Conservation (phyloP, 1,140 invertebrate genomes). For the Chionoecetes opilio region DNA sequence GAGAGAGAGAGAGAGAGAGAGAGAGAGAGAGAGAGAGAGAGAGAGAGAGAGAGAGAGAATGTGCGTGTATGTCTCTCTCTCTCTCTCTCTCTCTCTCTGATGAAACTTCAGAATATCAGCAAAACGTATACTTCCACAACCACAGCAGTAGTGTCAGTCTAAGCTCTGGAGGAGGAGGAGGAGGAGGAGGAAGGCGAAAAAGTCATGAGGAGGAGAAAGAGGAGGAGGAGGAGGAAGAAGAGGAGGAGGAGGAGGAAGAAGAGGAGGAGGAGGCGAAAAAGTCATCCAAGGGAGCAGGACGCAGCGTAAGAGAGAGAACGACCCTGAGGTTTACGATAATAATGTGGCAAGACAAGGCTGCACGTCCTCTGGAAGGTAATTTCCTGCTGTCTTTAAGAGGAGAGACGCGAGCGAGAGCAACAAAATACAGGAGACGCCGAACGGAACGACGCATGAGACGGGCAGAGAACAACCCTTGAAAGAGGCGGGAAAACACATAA, state of each 20-base stretch:
- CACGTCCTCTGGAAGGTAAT: not conserved
- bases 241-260: not conserved
- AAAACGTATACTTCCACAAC: not conserved
- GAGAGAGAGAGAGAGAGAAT: not conserved
- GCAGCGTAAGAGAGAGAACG: not conserved
- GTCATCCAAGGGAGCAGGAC: not conserved
- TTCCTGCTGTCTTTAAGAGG: not conserved
- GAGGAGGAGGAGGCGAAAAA: not conserved
- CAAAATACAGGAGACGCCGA: not conserved
- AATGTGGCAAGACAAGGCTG: not conserved
- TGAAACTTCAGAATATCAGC: not conserved
- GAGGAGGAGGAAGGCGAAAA: not conserved
- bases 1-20: not conserved
- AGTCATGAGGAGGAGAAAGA: not conserved
- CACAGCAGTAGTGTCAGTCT: not conserved
- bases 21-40: not conserved
- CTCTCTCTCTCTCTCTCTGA: constrained; percentile 58
- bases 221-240: not conserved
- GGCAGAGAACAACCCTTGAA: too few species aligned
- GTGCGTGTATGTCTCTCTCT: constrained; percentile 49
- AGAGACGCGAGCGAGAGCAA: not conserved
- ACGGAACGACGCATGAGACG: not conserved
- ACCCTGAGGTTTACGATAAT: not conserved
- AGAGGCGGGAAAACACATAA: too few species aligned
- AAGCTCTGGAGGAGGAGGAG: not conserved